Conservation (phyloP, 2,113 vertebrate genomes). For the Probosciger aterrimus region DNA sequence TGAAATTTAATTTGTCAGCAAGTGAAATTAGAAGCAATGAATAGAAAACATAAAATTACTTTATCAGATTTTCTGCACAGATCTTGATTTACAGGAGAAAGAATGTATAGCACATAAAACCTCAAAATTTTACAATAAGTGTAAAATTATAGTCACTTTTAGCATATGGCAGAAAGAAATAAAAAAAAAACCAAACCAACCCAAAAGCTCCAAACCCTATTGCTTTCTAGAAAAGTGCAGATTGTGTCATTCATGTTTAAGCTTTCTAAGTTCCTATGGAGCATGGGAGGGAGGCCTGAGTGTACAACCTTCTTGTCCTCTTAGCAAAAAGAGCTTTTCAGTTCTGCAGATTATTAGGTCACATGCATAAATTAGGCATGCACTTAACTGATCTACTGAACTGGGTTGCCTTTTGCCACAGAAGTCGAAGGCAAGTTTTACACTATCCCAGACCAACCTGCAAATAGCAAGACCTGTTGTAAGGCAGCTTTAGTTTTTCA, state of each 20-base stretch:
- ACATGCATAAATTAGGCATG: not conserved
- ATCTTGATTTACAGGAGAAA: constrained; percentile 19
- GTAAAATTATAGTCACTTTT: not conserved
- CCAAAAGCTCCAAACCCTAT: not conserved
- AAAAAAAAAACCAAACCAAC: not conserved
- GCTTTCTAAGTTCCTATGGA: not conserved
- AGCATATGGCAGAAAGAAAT: not conserved
- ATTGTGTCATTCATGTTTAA: not conserved
- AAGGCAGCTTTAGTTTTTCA: not conserved
- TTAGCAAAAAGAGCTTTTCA: not conserved
- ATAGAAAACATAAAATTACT: constrained; percentile 25
- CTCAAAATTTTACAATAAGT: constrained; percentile 22
- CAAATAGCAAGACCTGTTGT: not conserved
- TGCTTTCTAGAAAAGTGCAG: not conserved
- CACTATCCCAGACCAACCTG: not conserved
- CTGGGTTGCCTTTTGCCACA: not conserved
- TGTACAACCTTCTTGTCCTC: not conserved
- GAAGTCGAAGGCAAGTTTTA: not conserved
- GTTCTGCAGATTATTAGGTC: not conserved
- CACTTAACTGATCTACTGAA: not conserved
- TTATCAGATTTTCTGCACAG: constrained; percentile 16
- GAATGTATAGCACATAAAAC: not conserved
- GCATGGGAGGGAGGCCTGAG: not conserved
- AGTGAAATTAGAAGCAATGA: constrained; percentile 28
- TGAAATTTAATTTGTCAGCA: constrained; percentile 23